Evolutionary conservation across 2,797 vertebrate species (phyloP).

Genomic region (Rhabdomys pumilio): DNA sequence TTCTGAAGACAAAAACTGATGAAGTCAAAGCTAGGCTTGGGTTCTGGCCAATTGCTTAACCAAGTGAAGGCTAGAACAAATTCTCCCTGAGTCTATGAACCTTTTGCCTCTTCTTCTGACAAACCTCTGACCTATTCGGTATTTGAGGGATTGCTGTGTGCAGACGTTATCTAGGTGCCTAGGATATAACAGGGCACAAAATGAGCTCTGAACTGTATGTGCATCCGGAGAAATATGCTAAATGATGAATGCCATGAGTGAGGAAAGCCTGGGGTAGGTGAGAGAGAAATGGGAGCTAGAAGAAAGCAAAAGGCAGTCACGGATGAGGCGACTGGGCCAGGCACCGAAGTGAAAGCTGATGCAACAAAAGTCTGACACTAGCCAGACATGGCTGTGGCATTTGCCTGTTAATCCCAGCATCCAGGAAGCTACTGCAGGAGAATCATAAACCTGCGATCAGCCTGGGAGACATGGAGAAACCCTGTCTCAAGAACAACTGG

Average conservation of each 20-base stretch:
- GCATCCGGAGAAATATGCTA: not conserved
- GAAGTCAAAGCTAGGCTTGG: not conserved
- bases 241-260: not conserved
- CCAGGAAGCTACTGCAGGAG: not conserved
- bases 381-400: not conserved
- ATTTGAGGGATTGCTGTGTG: not conserved
- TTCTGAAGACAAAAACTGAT: constrained; percentile 1
- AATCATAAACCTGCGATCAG: not conserved
- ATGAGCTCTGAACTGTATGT: not conserved
- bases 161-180: not conserved
- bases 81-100: not conserved
- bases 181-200: not conserved
- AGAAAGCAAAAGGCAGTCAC: not conserved
- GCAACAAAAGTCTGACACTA: not conserved
- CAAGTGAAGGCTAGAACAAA: not conserved
- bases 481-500: not conserved
- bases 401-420: not conserved
- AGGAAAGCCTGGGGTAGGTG: not conserved
- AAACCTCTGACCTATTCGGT: not conserved
- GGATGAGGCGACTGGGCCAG: not conserved
- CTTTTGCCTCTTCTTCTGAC: not conserved
- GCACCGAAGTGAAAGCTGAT: not conserved
- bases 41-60: not conserved
- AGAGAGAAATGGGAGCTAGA: too few species aligned
- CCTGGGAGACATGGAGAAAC: not conserved